These are phyloP conservation scores for Brenthis daphne DNA, from an alignment of 2,888 invertebrate species.

Conservation along the genomic window DNA sequence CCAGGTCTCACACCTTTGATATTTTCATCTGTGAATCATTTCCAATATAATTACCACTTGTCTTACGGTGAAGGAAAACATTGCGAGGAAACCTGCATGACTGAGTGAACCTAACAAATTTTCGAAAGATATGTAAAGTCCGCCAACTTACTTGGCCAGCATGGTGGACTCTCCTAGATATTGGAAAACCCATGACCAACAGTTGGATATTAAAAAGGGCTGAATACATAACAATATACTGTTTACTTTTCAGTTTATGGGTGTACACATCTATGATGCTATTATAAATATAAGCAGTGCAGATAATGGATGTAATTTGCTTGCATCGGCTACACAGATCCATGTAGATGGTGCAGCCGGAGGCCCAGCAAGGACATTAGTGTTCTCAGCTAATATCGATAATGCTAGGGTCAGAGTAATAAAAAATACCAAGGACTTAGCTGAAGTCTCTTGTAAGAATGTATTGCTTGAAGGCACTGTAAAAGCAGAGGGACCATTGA, in stretches of 20 bases:
- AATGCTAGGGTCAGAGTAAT: slow-evolving; percentile 85
- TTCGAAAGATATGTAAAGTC: too few species aligned
- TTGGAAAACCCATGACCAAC: too few species aligned
- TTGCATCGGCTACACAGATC: slow-evolving; percentile 86
- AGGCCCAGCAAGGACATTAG: slow-evolving; percentile 85
- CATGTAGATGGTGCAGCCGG: slow-evolving; percentile 88
- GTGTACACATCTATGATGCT: slow-evolving; percentile 90
- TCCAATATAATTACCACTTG: too few species aligned
- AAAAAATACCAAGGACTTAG: slow-evolving; percentile 82
- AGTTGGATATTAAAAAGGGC: too few species aligned
- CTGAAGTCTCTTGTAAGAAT: slow-evolving; percentile 88
- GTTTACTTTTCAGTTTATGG: slow-evolving; percentile 86
- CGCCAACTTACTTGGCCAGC: too few species aligned
- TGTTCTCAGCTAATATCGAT: slow-evolving; percentile 87
- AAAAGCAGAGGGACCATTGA: slow-evolving; percentile 91
- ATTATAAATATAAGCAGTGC: slow-evolving; percentile 72
- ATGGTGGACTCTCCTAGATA: too few species aligned
- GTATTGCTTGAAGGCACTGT: slow-evolving; percentile 89
- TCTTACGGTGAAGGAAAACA: too few species aligned
- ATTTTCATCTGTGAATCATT: too few species aligned
- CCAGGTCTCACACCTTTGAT: too few species aligned
- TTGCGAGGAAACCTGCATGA: too few species aligned
- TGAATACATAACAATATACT: neutral
- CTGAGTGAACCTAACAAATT: too few species aligned
- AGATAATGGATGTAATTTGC: slow-evolving; percentile 86